phyloP scores from a whole-genome alignment of 2,797 vertebrate genomes.

The Lepilemur septentrionalis region DNA sequence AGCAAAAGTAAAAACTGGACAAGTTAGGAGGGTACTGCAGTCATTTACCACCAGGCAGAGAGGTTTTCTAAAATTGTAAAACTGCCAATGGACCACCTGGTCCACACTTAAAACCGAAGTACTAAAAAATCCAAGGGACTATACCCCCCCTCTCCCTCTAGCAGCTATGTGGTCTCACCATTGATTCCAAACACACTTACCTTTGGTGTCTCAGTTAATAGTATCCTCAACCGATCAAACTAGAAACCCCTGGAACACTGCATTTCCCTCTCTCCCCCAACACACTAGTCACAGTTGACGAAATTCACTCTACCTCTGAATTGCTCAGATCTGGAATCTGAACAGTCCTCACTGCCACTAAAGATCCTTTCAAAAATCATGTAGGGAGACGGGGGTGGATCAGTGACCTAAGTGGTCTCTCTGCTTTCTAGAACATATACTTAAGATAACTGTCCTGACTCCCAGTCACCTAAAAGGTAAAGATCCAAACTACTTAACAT shows the following conservation, averaged over 20 bases:
- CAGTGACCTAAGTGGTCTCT: neutral
- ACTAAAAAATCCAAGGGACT: neutral
- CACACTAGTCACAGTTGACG: neutral
- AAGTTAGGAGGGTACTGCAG: neutral
- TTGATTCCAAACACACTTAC: conserved; percentile 45
- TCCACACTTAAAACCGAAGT: neutral
- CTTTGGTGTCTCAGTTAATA: neutral
- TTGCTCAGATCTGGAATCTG: neutral
- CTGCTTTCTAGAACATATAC: neutral
- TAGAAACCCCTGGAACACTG: neutral
- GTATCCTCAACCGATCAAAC: neutral
- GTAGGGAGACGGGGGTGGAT: rapidly evolving
- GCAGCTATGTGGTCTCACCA: neutral
- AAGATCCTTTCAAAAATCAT: neutral
- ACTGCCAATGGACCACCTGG: neutral
- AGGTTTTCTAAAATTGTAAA: neutral
- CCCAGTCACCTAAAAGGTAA: neutral
- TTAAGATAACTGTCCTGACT: neutral
- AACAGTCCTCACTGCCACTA: neutral
- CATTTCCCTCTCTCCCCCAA: neutral
- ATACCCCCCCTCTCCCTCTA: neutral
- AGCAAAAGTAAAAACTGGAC: neutral
- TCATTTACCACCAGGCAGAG: neutral
- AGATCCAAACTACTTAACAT: neutral
- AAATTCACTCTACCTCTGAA: neutral